Conservation (phyloP, 2,113 vertebrate species). For the Alligator sinensis region DNA sequence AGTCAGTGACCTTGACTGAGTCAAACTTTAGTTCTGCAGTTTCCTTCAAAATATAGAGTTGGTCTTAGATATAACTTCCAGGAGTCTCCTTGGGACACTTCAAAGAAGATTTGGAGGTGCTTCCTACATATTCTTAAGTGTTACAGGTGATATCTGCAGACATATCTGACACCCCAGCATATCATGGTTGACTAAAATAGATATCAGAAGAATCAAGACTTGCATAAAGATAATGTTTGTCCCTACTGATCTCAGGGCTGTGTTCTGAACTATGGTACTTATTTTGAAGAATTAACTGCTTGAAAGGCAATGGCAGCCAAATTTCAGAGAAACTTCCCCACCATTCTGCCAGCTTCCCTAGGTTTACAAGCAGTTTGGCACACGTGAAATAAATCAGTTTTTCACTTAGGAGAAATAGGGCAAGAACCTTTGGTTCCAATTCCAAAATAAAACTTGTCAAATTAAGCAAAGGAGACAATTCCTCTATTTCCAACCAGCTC, state of each 20-base stretch:
- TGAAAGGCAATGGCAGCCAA: background rate
- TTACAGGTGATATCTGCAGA: fast-evolving
- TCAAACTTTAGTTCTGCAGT: fast-evolving
- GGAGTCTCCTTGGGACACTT: fast-evolving
- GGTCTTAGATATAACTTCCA: background rate
- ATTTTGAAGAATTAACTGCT: background rate
- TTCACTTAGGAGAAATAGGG: background rate
- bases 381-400: background rate
- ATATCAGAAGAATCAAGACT: background rate
- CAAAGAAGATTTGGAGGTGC: fast-evolving
- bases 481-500: background rate
- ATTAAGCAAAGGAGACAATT: background rate
- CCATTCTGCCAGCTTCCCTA: background rate
- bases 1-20: fast-evolving
- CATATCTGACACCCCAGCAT: fast-evolving
- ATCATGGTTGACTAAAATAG: fast-evolving
- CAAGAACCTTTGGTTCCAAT: background rate
- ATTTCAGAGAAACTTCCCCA: background rate
- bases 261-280: background rate
- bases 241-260: fast-evolving
- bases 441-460: background rate
- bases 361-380: no score
- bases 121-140: background rate
- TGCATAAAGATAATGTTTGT: fast-evolving
- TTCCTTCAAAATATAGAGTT: background rate